Base-by-base conservation (phyloP, 2,797 vertebrate species). In the Scarus forsteni region DNA sequence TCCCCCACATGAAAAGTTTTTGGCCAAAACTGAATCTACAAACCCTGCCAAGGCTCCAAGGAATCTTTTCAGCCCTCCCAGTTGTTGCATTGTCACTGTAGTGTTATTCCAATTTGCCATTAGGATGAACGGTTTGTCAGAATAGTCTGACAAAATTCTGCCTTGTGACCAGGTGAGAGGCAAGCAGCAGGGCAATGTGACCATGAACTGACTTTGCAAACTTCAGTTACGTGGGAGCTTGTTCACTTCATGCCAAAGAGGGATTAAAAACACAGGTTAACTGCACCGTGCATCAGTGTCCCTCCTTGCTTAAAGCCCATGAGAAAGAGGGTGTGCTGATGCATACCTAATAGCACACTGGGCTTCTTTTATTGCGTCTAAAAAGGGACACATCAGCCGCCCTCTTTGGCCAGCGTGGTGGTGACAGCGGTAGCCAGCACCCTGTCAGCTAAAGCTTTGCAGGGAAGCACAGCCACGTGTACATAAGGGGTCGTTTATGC, bases 361-460 rank as follows among this genome's bases (percentile, higher is more conserved):
- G 55, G 59, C 66, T 65, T 76, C 61, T 81, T 86, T 87, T 87
- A 90, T 87, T 68, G 78, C 6, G 85, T 86, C 84, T 88, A 89
- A 88, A 92, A 89, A 60, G 60, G 73, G 86, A 80, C 75, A 67
- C 68, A 62, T 82, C 75, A 64, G 61, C 73, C 67, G 48, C 78
- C 61, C 62, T 77, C 69, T 75, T 38, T 51, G 60, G 61, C 45
- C 19, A 11, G 34, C 45, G 7, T 46, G 62, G 80, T 58, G 77
- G 71, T 70, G 79, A 85, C 86, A 86, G 85, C 60, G 71, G 60
- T 64, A 76, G 69, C 60, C 49, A 65, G 52, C 60, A 67, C 80
- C 70, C 72, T 66, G 73, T 80, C 74, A 38, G 14, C 36, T 57
- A 43, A 69, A 75, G 58, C 70, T 66, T 60, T 38, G 13, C 34